Evolutionary conservation across 2,888 invertebrate genomes (phyloP).

Genomic region (Philereme vetulata): DNA sequence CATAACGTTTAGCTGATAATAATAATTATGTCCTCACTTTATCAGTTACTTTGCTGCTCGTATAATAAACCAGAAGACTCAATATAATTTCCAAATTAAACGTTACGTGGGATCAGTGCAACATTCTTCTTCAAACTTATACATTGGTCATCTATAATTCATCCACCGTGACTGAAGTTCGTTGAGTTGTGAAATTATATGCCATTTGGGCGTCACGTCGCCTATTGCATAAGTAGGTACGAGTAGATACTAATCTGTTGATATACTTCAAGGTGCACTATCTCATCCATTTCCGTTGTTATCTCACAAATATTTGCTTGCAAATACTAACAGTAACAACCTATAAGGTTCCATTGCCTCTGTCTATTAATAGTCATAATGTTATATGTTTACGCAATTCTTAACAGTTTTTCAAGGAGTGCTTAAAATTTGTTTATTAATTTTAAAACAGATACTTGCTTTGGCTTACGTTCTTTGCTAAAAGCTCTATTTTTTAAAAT

Average conservation of each 20-base stretch:
- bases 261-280: constrained; percentile 54
- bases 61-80: not conserved
- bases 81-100: not conserved
- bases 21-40: too few species aligned
- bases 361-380: too few species aligned
- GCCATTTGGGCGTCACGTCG: constrained; percentile 17
- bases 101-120: not conserved
- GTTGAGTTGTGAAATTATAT: constrained; percentile 50
- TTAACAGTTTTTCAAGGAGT: too few species aligned
- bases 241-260: constrained; percentile 4
- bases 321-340: not conserved
- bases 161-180: constrained; percentile 48
- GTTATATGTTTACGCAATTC: too few species aligned
- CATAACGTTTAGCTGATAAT: too few species aligned
- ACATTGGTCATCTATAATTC: constrained; percentile 28
- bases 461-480: too few species aligned
- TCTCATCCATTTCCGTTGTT: constrained; percentile 60
- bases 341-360: not conserved
- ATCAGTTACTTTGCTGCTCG: too few species aligned
- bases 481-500: too few species aligned
- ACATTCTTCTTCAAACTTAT: constrained; percentile 2
- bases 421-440: too few species aligned
- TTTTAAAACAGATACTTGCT: too few species aligned
- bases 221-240: constrained; percentile 1
- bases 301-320: constrained; percentile 49